phyloP scores from a whole-genome alignment of 2,888 invertebrate genomes.

The Atrina japonica region DNA sequence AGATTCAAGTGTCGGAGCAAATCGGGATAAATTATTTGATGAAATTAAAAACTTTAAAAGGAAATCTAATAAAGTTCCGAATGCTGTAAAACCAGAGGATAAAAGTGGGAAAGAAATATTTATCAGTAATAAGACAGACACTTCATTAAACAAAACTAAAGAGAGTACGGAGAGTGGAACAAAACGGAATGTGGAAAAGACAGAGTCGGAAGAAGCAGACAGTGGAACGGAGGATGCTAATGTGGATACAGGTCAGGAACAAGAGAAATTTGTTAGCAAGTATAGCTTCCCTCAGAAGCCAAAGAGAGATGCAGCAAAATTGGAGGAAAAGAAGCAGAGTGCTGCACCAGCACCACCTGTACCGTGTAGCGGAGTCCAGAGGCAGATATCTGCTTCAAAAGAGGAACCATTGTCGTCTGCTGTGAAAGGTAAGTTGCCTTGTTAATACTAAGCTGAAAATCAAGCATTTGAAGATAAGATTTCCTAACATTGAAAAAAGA shows the following conservation, averaged over 20 bases:
- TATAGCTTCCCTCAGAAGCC: slow-evolving; percentile 28
- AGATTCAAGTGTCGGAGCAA: slow-evolving; percentile 16
- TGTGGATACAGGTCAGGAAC: slow-evolving; percentile 10
- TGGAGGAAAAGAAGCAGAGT: slow-evolving; percentile 49
- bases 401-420: background rate
- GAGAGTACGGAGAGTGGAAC: too few species aligned
- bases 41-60: slow-evolving; percentile 52
- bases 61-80: slow-evolving; percentile 2
- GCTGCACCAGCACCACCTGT: background rate
- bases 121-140: slow-evolving; percentile 1
- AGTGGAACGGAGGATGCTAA: slow-evolving; percentile 20
- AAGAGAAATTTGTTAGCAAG: slow-evolving; percentile 24
- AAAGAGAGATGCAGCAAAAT: slow-evolving; percentile 4
- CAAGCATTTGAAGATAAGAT: too few species aligned
- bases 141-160: background rate
- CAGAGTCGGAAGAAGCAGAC: slow-evolving; percentile 11
- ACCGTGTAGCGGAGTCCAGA: background rate
- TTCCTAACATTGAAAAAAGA: too few species aligned
- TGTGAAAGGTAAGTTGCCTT: background rate
- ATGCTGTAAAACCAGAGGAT: background rate
- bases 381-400: slow-evolving; percentile 6
- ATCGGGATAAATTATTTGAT: slow-evolving; percentile 46
- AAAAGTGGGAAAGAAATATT: slow-evolving; percentile 12
- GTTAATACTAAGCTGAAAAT: too few species aligned
- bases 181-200: background rate